Percentiles rank a stretch among this genome's conserved stretches.
Conservation (phyloP, 2,888 invertebrate genomes). For the Dicyrtoma fusca region DNA sequence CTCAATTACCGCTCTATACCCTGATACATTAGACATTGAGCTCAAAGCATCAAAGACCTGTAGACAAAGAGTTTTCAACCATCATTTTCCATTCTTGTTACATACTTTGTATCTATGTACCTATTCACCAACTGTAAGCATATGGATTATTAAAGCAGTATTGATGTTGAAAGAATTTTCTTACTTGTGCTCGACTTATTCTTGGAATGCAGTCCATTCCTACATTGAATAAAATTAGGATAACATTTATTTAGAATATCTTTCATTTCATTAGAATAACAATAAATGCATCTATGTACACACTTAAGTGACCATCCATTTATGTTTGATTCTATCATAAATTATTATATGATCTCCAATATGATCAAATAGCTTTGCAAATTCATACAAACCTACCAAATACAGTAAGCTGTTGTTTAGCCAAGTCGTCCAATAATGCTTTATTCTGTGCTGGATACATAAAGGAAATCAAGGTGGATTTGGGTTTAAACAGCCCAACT, state of each 20-base stretch:
- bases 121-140: too few species aligned
- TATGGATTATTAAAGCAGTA: neutral
- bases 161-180: neutral
- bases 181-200: slow-evolving; percentile 77
- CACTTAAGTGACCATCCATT: too few species aligned
- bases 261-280: neutral
- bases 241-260: neutral
- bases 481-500: slow-evolving; percentile 68
- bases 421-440: slow-evolving; percentile 71
- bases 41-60: slow-evolving; percentile 82
- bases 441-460: slow-evolving; percentile 83
- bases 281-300: neutral
- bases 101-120: neutral
- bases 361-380: neutral
- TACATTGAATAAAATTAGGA: slow-evolving; percentile 58
- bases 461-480: slow-evolving; percentile 77
- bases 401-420: slow-evolving; percentile 72
- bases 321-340: too few species aligned
- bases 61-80: too few species aligned
- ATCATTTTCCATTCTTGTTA: too few species aligned
- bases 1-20: slow-evolving; percentile 85
- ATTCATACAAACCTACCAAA: slow-evolving; percentile 68
- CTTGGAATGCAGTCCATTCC: slow-evolving; percentile 89
- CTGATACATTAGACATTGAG: slow-evolving; percentile 89
- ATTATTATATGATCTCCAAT: too few species aligned